Evolutionary conservation across 2,888 invertebrate genomes (phyloP), one percentile per base, ranked within the genome.

Genomic region (Dryomyza anilis): DNA sequence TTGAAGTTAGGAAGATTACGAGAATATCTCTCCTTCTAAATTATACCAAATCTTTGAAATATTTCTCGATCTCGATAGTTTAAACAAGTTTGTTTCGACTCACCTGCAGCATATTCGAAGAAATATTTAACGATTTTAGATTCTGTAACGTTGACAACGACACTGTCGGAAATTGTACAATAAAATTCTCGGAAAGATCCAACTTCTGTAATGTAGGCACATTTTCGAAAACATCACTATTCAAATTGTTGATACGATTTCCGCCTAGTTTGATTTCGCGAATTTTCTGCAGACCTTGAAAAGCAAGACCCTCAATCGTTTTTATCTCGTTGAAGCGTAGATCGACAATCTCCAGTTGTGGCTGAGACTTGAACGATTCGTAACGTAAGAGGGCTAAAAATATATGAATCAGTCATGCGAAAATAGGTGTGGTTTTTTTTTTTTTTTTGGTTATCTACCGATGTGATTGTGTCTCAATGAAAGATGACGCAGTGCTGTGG

Each of bases 101-200:
- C 81, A 93, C 94, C 84, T 89, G 89, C 67, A 95, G 90, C 85
- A 94, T 88, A 84, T 95, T 95, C 69, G 93, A 91, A 14, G 93
- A 93, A 39, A 95, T 84, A 82, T 94, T 93, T 67, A 95, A 84
- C 69, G 89, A 88, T 77, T 89, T 89, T 23, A 96, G 83, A 63
- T 87, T 87, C 23, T 84, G 83, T 72, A 95, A 87, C 29, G 89
- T 86, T 76, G 90, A 89, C 50, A 95, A 80, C 0, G 94, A 91
- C 10, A 91, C 89, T 0, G 89, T 88, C 3, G 95, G 95, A 77
- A 94, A 92, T 78, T 92, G 91, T 1, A 86, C 85, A 63, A 96
- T 89, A 79, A 93, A 94, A 85, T 96, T 96, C 76, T 92, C 90
- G 0, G 94, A 93, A 27, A 97, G 85, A 80, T 95, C 94, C 70